Conservation (phyloP, 2,797 vertebrate genomes). For the Corythornis leucogaster region DNA sequence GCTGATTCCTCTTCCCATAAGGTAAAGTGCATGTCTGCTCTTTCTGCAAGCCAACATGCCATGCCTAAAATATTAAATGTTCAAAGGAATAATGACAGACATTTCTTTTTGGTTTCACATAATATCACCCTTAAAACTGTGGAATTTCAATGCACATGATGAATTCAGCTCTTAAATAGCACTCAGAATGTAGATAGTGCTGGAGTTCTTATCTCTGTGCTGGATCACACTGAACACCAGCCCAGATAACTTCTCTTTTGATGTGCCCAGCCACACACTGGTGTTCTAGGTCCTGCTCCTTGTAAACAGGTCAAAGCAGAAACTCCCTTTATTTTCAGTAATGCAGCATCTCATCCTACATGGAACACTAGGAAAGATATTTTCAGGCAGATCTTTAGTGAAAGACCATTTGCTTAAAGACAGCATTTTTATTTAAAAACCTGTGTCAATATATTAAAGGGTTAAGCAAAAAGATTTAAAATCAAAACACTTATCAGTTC, state of each 20-base stretch:
- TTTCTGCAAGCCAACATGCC: neutral
- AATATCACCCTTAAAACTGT: neutral
- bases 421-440: neutral
- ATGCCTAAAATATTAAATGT: slow-evolving; percentile 5
- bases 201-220: neutral
- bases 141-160: neutral
- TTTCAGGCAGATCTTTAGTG: neutral
- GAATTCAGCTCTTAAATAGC: neutral
- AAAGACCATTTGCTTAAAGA: neutral
- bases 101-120: neutral
- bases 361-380: neutral
- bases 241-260: neutral
- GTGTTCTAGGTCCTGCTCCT: neutral
- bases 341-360: neutral
- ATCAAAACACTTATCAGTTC: neutral
- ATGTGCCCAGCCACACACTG: neutral
- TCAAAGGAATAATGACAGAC: neutral
- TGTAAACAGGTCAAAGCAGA: neutral
- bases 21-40: neutral
- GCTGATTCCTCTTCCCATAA: slow-evolving; percentile 10
- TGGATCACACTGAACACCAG: neutral
- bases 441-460: neutral
- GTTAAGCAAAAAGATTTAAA: slow-evolving; percentile 21
- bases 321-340: neutral
- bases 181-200: neutral